phyloP scores from a whole-genome alignment of 1,140 invertebrate genomes.

The Hyphantria cunea region DNA sequence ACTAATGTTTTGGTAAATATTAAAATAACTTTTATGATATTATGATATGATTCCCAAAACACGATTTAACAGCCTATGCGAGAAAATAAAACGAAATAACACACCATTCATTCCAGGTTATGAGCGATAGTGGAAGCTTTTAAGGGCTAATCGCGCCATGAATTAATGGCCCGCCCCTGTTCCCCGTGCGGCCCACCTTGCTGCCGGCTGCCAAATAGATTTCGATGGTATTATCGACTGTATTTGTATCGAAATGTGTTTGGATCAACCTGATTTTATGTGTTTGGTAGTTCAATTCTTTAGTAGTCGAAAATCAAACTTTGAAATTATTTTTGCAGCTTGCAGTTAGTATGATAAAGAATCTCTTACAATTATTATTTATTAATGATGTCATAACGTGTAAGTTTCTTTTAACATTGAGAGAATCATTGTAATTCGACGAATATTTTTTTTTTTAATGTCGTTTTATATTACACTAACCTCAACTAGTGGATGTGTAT shows the following conservation, averaged over 20 bases:
- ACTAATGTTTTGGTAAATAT: too few relatives aligned
- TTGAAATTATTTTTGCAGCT: too few relatives aligned
- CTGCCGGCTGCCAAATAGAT: not conserved
- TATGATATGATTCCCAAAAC: not conserved
- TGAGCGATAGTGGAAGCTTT: constrained; percentile 20
- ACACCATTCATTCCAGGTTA: constrained; percentile 13
- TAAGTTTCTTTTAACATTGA: too few relatives aligned
- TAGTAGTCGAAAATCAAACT: too few relatives aligned
- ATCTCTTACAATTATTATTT: too few relatives aligned
- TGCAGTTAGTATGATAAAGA: too few relatives aligned
- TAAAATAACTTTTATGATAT: too few relatives aligned
- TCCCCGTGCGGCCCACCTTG: not conserved
- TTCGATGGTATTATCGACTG: not conserved
- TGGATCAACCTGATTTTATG: not conserved
- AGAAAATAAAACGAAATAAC: constrained; percentile 13
- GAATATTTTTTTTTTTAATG: too few relatives aligned
- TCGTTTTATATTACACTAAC: too few relatives aligned
- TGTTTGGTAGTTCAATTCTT: not conserved
- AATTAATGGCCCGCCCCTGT: constrained; percentile 10
- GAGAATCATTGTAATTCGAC: too few relatives aligned
- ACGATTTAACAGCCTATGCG: not conserved
- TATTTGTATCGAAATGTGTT: not conserved
- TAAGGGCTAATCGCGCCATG: constrained; percentile 25
- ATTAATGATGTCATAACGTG: too few relatives aligned
- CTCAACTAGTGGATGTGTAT: too few relatives aligned